phyloP scores from a whole-genome alignment of 2,888 invertebrate genomes.

The Tanytarsus gracilentus region DNA sequence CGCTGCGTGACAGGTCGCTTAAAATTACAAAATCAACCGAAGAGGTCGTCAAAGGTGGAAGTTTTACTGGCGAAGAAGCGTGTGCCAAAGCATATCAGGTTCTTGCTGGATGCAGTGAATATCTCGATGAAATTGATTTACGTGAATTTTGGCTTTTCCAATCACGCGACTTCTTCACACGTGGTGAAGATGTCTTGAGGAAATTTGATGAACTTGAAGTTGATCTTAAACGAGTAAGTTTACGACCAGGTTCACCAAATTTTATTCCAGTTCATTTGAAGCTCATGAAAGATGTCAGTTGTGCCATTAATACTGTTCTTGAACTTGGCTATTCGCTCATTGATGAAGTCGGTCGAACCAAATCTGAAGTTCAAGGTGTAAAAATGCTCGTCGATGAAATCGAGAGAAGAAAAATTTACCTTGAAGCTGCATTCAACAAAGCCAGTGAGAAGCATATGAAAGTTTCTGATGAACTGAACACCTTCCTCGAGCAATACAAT shows the following conservation, averaged over 20 bases:
- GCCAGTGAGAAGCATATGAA: conserved; percentile 60
- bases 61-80: conserved; percentile 60
- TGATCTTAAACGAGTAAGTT: conserved; percentile 56
- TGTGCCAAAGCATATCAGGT: conserved; percentile 57
- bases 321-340: conserved; percentile 64
- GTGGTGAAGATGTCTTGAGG: conserved; percentile 59
- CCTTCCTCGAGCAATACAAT: conserved; percentile 60
- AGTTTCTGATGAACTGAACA: conserved; percentile 57
- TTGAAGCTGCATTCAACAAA: conserved; percentile 54
- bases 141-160: conserved; percentile 57
- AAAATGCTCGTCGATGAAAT: conserved; percentile 59
- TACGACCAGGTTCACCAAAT: conserved; percentile 55
- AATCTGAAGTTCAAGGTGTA: conserved; percentile 58
- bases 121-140: conserved; percentile 60
- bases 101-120: conserved; percentile 57
- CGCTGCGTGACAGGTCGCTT: conserved; percentile 63
- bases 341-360: conserved; percentile 54
- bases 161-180: conserved; percentile 62
- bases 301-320: conserved; percentile 56
- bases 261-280: conserved; percentile 59
- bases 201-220: conserved; percentile 67
- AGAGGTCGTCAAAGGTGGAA: conserved; percentile 59
- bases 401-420: conserved; percentile 60
- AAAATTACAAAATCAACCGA: conserved; percentile 71
- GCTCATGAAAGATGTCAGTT: conserved; percentile 55